phyloP scores from a whole-genome alignment of 2,797 vertebrate genomes.

The Acropternis orthonyx region DNA sequence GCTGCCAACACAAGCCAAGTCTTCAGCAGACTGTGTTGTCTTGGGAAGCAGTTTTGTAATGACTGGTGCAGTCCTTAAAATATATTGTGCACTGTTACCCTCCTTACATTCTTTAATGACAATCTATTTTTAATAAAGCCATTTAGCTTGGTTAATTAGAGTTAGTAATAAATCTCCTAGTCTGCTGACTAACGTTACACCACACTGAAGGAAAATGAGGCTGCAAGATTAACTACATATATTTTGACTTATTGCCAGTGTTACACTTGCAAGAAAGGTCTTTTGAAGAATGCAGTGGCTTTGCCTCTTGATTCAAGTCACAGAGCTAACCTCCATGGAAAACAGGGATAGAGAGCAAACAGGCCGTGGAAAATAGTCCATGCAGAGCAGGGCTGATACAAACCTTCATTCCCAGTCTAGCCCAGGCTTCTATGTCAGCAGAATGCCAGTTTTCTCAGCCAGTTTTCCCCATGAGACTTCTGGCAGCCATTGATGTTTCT shows the following conservation, averaged over 20 bases:
- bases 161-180: slow-evolving; percentile 26
- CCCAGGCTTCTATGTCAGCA: neutral
- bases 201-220: neutral
- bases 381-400: neutral
- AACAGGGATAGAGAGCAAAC: neutral
- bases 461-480: neutral
- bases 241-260: neutral
- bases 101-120: slow-evolving; percentile 22
- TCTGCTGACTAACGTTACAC: slow-evolving; percentile 1
- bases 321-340: neutral
- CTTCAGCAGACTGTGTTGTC: neutral
- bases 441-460: neutral
- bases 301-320: neutral
- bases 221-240: neutral
- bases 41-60: neutral
- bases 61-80: neutral
- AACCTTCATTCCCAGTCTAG: neutral
- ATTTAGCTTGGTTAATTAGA: slow-evolving; percentile 54
- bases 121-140: slow-evolving; percentile 59
- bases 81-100: neutral
- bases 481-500: neutral
- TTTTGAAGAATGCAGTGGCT: neutral
- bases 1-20: neutral
- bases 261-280: neutral
- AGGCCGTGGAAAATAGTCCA: neutral